Base-by-base conservation (phyloP, 2,797 vertebrate species). In the Cirrhinus molitorella region DNA sequence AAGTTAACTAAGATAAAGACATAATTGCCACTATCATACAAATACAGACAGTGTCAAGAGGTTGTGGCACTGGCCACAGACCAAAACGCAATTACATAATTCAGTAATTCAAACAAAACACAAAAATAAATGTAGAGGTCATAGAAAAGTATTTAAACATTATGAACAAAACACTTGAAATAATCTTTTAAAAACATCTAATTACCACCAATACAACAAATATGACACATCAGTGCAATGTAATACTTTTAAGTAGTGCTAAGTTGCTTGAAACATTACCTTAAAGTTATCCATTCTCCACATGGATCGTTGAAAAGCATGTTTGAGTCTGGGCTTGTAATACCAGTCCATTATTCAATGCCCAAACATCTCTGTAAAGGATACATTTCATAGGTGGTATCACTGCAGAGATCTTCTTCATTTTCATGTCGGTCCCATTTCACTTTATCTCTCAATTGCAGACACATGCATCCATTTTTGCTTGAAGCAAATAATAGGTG, bases 251-350 rank as follows among this genome's bases (percentile, higher is more conserved):
- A 40, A 43, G 9, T 43, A 43, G 40, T 43, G 40, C 40, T 43
- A 43, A 43, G 40, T 11, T 43, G 28, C 47, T 23, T 73, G 68
- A 81, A 81, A 81, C 68, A 73, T 81, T 73, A 81, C n/a, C 70
- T 31, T 53, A 6, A 10, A 37, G 45, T 81, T 73, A 51, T 8
- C 47, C 31, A 19, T 63, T 81, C 7, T 13, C 1, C 14, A 25
- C 68, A 51, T 19, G 53, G 40, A 61, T 37, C 3, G 13, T 16
- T 61, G 57, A 70, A 10, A 74, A 37, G n/a, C 63, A 28, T 55
- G n/a, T 83, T 47, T 83, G 17, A 57, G 34, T 66, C n/a, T 53
- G 3, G 21, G 80, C 45, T 75, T 82, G 80, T 66, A 66, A 82
- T 47, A 75, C n/a, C 53, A 75, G 61, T 66, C 80, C 31, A 53